phyloP scores from a whole-genome alignment of 1,140 invertebrate species.

The Mactra quadrangularis region DNA sequence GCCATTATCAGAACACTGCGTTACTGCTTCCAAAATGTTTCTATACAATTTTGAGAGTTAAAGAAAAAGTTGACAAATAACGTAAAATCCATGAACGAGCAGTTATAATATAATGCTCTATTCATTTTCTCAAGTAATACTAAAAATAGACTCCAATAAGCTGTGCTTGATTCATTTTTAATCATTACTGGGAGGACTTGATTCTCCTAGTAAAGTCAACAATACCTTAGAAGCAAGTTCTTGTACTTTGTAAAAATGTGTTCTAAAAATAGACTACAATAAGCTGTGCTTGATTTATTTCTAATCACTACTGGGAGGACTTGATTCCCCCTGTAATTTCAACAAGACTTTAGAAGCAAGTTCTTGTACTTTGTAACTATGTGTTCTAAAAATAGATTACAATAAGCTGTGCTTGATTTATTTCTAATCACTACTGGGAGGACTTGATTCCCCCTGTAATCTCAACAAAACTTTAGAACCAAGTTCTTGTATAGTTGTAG shows the following conservation, averaged over 20 bases:
- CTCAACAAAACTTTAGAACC: constrained; percentile 57
- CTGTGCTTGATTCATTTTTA: constrained; percentile 54
- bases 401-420: constrained; percentile 19
- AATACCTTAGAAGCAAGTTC: constrained; percentile 66
- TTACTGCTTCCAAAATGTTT: no score
- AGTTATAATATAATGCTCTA: no score
- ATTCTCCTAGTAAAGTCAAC: constrained; percentile 52
- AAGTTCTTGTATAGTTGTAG: constrained; percentile 68
- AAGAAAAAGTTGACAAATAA: no score
- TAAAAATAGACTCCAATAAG: neutral
- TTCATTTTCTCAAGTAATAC: no score
- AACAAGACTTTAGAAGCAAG: constrained; percentile 59
- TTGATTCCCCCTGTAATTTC: constrained; percentile 56
- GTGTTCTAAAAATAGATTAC: neutral
- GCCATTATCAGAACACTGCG: no score
- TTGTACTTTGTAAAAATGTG: constrained; percentile 51
- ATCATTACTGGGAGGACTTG: constrained; percentile 59
- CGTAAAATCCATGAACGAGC: no score
- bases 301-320: no score
- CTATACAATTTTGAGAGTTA: no score
- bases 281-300: constrained; percentile 49
- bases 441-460: constrained; percentile 55
- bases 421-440: constrained; percentile 65
- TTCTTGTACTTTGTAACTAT: constrained; percentile 61
- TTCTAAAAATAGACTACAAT: no score